phyloP scores from a whole-genome alignment of 2,888 invertebrate species.

The Rhogogaster chlorosoma region DNA sequence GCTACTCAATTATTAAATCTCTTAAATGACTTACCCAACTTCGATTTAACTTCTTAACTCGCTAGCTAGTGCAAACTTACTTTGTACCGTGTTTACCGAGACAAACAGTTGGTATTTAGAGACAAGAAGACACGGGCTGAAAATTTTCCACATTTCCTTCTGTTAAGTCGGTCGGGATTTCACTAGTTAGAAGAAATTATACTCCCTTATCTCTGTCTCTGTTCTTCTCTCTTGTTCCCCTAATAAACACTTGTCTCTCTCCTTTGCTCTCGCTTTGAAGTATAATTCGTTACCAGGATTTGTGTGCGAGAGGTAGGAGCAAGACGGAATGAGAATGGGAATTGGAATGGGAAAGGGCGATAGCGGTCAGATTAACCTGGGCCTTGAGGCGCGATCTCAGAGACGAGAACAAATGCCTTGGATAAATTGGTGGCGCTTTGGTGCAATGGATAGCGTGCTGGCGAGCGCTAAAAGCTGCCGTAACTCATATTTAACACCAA shows the following conservation, averaged over 20 bases:
- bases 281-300: slow-evolving; percentile 14
- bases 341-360: not conserved
- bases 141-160: slow-evolving; percentile 27
- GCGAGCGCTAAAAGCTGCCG: slow-evolving; percentile 68
- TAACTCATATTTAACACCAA: slow-evolving; percentile 71
- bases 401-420: slow-evolving; percentile 43
- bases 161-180: slow-evolving; percentile 15
- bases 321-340: not conserved
- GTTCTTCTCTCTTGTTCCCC: not conserved
- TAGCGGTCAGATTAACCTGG: slow-evolving; percentile 39
- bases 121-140: not conserved
- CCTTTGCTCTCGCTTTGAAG: not conserved
- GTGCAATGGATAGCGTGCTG: slow-evolving; percentile 62
- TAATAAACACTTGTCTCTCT: not conserved
- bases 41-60: slow-evolving; percentile 40
- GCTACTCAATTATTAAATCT: slow-evolving; percentile 42
- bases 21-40: slow-evolving; percentile 37
- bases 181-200: slow-evolving; percentile 26
- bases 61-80: slow-evolving; percentile 40
- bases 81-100: slow-evolving; percentile 29
- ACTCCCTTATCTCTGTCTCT: slow-evolving; percentile 22
- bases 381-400: slow-evolving; percentile 43
- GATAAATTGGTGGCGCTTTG: slow-evolving; percentile 46
- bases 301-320: not conserved
- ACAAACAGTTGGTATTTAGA: slow-evolving; percentile 30